These are phyloP conservation scores for Pholis gunnellus DNA, from an alignment of 2,113 vertebrate genomes.

Conservation along the genomic window DNA sequence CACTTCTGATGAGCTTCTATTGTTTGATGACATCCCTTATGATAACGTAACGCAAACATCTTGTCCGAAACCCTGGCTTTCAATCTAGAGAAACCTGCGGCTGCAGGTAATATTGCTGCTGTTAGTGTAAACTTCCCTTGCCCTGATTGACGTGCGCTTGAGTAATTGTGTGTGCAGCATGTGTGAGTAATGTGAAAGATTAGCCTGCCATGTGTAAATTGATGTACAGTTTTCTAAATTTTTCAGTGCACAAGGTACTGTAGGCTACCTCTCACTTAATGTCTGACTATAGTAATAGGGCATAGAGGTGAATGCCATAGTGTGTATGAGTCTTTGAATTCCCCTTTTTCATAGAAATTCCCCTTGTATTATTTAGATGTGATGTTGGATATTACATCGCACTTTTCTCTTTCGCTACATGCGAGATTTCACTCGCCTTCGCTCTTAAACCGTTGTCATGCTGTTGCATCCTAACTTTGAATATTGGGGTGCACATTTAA, in stretches of 20 bases:
- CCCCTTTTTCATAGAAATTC: constrained; percentile 51
- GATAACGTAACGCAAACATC: constrained; percentile 8
- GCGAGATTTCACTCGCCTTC: constrained; percentile 24
- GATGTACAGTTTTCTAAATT: constrained; percentile 74
- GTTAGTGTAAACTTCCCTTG: constrained; percentile 33
- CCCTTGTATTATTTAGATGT: constrained; percentile 39
- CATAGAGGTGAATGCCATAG: constrained; percentile 54
- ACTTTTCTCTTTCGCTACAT: constrained; percentile 23
- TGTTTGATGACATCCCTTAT: constrained; percentile 15
- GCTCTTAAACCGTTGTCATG: constrained; percentile 31
- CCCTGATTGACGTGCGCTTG: constrained; percentile 48
- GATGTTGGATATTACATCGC: constrained; percentile 36
- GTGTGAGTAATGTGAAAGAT: constrained; percentile 61
- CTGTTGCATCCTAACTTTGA: constrained; percentile 38
- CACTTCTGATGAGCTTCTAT: background rate
- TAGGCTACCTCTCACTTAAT: constrained; percentile 77
- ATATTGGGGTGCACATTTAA: constrained; percentile 37
- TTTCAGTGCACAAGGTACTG: constrained; percentile 77
- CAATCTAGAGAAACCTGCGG: constrained; percentile 39
- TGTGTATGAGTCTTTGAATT: constrained; percentile 56
- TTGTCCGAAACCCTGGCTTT: constrained; percentile 37
- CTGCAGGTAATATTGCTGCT: constrained; percentile 65
- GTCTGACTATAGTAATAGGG: constrained; percentile 60
- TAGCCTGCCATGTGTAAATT: constrained; percentile 72
- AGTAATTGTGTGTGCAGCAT: constrained; percentile 50